Evolutionary conservation across 1,140 invertebrate species (phyloP), one percentile per base, ranked within the genome.

Genomic region (Camponotus vicinus): DNA sequence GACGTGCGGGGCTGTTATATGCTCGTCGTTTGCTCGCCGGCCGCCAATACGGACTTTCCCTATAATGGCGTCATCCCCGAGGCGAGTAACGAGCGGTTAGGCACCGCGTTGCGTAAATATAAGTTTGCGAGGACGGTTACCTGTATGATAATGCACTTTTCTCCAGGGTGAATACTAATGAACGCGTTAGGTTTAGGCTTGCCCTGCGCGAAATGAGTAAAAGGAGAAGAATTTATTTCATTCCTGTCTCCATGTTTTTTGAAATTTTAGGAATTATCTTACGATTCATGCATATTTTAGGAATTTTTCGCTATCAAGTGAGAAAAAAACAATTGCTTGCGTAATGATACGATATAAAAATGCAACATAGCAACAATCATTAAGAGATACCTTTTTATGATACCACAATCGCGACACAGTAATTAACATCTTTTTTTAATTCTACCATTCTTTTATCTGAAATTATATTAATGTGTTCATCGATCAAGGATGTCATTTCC

Each of bases 61-160:
- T 61, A 49, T 75, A 82, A 83, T 75, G 55, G 55, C 79, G 55
- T 83, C 55, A 75, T 75, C 69, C 69, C 55, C 69, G 67, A 73
- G 67, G 40, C 79, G 40, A 32, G 27, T 59, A 59, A 42, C 67
- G 52, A 82, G 45, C 45, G 18, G 40, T 55, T 52, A 15, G 32
- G 21, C n/a, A 40, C 18, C 52, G 57, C 67, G 63, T 69, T 52
- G 27, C 13, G 55, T 27, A 37, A 73, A 83, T 27, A 75, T 27
- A 61, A 61, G 27, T 69, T 61, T 21, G 66, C 66, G 34, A 55
- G 37, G 7, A 59, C 37, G 13, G 5, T 42, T 63, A 15, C n/a
- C 11, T 32, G 3, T 59, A 71, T 15, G 52, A 82, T 61, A 73
- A 82, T 37, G 63, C 63, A 67, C 11, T 34, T 40, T 79, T 37